phyloP scores from a whole-genome alignment of 2,113 vertebrate species.

The Apistogramma diplotaenia region DNA sequence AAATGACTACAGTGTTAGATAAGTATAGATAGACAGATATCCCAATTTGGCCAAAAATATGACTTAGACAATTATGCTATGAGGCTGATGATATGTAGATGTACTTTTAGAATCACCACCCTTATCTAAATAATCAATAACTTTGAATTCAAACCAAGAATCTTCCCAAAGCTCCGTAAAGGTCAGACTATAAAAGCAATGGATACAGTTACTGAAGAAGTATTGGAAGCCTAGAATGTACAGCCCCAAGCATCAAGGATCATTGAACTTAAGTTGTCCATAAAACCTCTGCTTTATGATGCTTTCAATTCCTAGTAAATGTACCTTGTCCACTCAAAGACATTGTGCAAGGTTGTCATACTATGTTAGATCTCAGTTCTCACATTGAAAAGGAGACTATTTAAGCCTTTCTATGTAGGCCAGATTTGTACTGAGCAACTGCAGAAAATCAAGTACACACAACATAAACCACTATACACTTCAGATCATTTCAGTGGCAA shows the following conservation, averaged over 20 bases:
- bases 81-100: too few species aligned
- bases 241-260: constrained; percentile 19
- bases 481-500: constrained; percentile 2
- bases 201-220: neutral
- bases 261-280: constrained; percentile 35
- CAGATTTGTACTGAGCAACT: constrained; percentile 1
- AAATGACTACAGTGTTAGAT: too few species aligned
- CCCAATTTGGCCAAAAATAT: too few species aligned
- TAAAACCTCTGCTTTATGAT: constrained; percentile 37
- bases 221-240: neutral
- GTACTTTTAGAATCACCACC: neutral
- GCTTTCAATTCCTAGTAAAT: constrained; percentile 25
- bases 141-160: neutral
- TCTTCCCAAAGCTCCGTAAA: neutral
- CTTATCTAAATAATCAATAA: neutral
- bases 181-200: neutral
- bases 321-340: constrained; percentile 34
- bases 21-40: too few species aligned
- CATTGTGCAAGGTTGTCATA: constrained; percentile 21
- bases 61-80: too few species aligned
- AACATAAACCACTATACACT: neutral
- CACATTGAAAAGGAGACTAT: neutral
- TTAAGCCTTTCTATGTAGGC: neutral
- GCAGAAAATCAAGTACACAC: neutral
- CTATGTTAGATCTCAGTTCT: neutral